Evolutionary conservation across 2,888 invertebrate species (phyloP).

Genomic region (Rhorus exstirpatorius): DNA sequence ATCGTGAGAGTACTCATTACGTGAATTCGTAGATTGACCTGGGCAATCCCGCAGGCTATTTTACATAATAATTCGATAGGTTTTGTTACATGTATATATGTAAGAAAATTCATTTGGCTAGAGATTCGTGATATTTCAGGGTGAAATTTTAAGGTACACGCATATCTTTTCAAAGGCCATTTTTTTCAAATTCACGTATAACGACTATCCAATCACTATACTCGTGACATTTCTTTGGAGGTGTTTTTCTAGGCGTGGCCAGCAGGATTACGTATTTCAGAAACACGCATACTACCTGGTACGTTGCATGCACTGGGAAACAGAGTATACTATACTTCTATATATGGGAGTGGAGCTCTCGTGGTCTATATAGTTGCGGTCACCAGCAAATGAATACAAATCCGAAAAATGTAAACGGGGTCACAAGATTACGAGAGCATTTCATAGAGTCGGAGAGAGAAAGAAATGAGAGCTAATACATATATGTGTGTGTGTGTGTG

Average conservation of each 20-base stretch:
- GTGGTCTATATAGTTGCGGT: slow-evolving; percentile 54
- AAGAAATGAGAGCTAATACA: slow-evolving; percentile 5
- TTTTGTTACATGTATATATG: not conserved
- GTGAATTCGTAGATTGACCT: slow-evolving; percentile 47
- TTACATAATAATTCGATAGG: slow-evolving; percentile 13
- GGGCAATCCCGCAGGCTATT: not conserved
- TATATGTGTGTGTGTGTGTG: not conserved
- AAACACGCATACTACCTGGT: slow-evolving; percentile 25
- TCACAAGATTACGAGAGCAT: slow-evolving; percentile 67
- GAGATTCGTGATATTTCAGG: not conserved
- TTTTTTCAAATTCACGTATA: not conserved
- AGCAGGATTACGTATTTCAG: slow-evolving; percentile 9
- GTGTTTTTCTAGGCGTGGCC: slow-evolving; percentile 58
- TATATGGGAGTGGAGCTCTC: slow-evolving; percentile 23
- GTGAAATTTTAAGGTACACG: not conserved
- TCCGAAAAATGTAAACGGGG: slow-evolving; percentile 77
- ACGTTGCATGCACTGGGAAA: slow-evolving; percentile 8
- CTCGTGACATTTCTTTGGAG: slow-evolving; percentile 13
- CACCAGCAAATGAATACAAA: slow-evolving; percentile 67
- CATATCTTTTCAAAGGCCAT: not conserved
- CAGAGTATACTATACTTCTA: slow-evolving; percentile 17
- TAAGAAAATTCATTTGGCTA: not conserved
- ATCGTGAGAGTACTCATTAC: slow-evolving; percentile 40
- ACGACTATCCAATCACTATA: not conserved
- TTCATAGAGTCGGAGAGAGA: slow-evolving; percentile 19